Evolutionary conservation across 2,888 invertebrate species (phyloP).

Genomic region (Kuschelorhynchus macadamiae): DNA sequence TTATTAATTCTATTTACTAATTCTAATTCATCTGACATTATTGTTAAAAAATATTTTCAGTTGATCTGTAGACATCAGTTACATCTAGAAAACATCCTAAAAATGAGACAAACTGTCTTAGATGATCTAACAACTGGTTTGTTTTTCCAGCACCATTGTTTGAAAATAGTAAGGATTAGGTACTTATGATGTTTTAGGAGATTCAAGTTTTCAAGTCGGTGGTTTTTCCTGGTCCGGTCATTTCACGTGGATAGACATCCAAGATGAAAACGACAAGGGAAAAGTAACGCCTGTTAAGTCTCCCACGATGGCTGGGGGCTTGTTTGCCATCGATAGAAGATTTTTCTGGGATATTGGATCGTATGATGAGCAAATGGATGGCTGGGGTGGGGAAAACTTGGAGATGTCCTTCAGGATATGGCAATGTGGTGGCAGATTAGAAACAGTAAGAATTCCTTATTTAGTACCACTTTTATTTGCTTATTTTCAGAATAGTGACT

Average conservation of each 20-base stretch:
- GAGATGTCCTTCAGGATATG: constrained; percentile 97
- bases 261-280: constrained; percentile 75
- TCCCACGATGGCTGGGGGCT: constrained; percentile 84
- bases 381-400: constrained; percentile 97
- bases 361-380: constrained; percentile 97
- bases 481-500: too few relatives aligned
- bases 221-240: constrained; percentile 92
- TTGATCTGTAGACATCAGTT: too few relatives aligned
- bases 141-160: too few relatives aligned
- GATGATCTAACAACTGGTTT: too few relatives aligned
- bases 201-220: constrained; percentile 76
- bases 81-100: too few relatives aligned
- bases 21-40: too few relatives aligned
- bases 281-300: constrained; percentile 80
- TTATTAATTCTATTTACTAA: too few relatives aligned
- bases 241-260: constrained; percentile 91
- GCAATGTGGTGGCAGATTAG: constrained; percentile 92
- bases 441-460: constrained; percentile 75
- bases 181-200: constrained; percentile 63
- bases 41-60: too few relatives aligned
- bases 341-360: constrained; percentile 97
- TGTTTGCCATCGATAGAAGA: constrained; percentile 92
- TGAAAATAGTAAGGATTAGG: too few relatives aligned
- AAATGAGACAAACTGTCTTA: too few relatives aligned
- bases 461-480: too few relatives aligned